Evolutionary conservation across 2,888 invertebrate genomes (phyloP), one percentile per base, ranked within the genome.

Genomic region (Conistra vaccinii): DNA sequence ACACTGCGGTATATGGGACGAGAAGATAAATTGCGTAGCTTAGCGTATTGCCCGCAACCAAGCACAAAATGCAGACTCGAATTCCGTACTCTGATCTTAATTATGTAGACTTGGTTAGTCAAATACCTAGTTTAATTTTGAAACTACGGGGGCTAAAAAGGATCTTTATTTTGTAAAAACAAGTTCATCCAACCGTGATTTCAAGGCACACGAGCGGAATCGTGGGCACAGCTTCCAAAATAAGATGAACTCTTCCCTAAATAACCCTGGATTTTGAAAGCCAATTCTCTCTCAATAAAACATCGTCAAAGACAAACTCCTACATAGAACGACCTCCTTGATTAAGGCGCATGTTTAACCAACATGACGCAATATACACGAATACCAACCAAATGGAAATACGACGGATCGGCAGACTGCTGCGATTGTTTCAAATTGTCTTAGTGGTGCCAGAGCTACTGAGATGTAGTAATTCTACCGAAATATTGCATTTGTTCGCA

Each of bases 321-420:
- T 14, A 26, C 66, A 26, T 42, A 35, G 42, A 76, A 55, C 66
- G 23, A 51, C 26, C 29, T 51, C 73, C 73, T 86, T 86, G 69
- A 86, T 85, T 86, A 78, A 57, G 58, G 71, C 35, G 51, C 73
- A 69, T 72, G 84, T 85, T 72, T 55, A 65, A 58, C 62, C 74
- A 77, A 85, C 68, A 83, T 83, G 79, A 74, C 58, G 69, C 68
- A 72, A 78, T 69, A 60, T 51, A 81, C 53, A 60, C 48, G 51
- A 71, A 72, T 53, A 62, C 80, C 67, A 74, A 74, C 65, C 61
- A 26, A 66, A 82, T 72, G 61, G 23, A 69, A 75, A 83, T 69
- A 80, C 68, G 62, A 45, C 20, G n/a, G 39, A 58, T 69, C 55
- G 48, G 14, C n/a, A 20, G 20, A 80, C 29, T 51, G 51, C 0